Conservation (phyloP, 2,113 vertebrate genomes). For the Hemibagrus wyckioides region DNA sequence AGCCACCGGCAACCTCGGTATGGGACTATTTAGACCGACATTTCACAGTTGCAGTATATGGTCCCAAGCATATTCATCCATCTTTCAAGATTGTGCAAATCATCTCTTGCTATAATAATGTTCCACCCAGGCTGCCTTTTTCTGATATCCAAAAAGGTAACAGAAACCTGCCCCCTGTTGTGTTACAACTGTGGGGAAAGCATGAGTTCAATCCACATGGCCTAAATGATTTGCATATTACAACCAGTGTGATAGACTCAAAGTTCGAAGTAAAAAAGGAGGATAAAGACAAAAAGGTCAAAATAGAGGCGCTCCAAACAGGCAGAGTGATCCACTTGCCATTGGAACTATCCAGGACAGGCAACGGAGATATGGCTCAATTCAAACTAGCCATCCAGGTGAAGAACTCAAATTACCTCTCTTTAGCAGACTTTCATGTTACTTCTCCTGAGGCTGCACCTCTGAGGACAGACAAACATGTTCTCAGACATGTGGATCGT, state of each 20-base stretch:
- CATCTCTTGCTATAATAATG: conserved; percentile 83
- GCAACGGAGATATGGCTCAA: conserved; percentile 72
- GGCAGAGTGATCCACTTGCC: conserved; percentile 79
- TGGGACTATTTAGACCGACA: conserved; percentile 81
- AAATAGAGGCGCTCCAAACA: conserved; percentile 76
- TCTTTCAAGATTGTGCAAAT: conserved; percentile 85
- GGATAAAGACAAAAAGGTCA: conserved; percentile 80
- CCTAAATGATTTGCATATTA: conserved; percentile 79
- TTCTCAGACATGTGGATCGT: conserved; percentile 63
- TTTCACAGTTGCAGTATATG: conserved; percentile 87
- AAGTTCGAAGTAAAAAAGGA: conserved; percentile 80
- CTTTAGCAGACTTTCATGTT: conserved; percentile 77
- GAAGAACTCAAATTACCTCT: conserved; percentile 62
- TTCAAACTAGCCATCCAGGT: conserved; percentile 82
- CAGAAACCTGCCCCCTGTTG: conserved; percentile 82
- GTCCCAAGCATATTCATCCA: conserved; percentile 91
- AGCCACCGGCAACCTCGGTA: conserved; percentile 76
- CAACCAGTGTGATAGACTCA: conserved; percentile 71
- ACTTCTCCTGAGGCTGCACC: conserved; percentile 81
- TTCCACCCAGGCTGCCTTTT: conserved; percentile 85
- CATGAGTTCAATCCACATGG: conserved; percentile 79
- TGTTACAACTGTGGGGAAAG: conserved; percentile 95
- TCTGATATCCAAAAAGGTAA: conserved; percentile 80
- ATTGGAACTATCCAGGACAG: conserved; percentile 74
- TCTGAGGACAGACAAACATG: conserved; percentile 74